These are phyloP conservation scores for Plectrocnemia conspersa DNA, from an alignment of 1,140 invertebrate genomes.

Conservation along the genomic window DNA sequence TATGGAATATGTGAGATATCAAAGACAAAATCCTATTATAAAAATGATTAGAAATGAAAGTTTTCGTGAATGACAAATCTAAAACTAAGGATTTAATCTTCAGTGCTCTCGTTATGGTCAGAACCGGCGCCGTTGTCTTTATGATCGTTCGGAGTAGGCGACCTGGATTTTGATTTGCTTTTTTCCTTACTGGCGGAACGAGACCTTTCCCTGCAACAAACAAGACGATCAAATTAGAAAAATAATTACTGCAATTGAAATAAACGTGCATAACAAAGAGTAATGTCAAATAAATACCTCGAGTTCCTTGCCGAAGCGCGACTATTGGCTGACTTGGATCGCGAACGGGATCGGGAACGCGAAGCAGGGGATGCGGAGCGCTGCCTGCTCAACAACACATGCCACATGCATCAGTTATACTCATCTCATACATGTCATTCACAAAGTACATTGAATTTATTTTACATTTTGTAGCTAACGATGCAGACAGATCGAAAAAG, in stretches of 20 bases:
- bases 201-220: conserved; percentile 44
- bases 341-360: conserved; percentile 48
- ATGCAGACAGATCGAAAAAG: too few relatives aligned
- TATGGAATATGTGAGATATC: too few relatives aligned
- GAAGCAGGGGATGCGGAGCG: conserved; percentile 44
- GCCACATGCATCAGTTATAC: conserved; percentile 35
- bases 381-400: conserved; percentile 46
- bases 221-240: not conserved
- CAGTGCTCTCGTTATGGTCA: conserved; percentile 32
- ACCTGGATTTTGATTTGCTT: conserved; percentile 44
- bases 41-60: not conserved
- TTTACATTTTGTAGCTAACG: too few relatives aligned
- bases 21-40: not conserved
- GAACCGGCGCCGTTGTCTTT: conserved; percentile 29
- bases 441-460: too few relatives aligned
- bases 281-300: conserved; percentile 30
- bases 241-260: not conserved
- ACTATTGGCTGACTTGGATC: conserved; percentile 47
- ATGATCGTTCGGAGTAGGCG: conserved; percentile 37
- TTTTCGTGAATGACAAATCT: not conserved
- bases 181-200: conserved; percentile 49
- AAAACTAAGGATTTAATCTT: conserved; percentile 25
- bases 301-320: conserved; percentile 41
- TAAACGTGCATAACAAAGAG: not conserved
- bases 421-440: not conserved